Conservation (phyloP, 2,113 vertebrate species). For the Caranx ignobilis region DNA sequence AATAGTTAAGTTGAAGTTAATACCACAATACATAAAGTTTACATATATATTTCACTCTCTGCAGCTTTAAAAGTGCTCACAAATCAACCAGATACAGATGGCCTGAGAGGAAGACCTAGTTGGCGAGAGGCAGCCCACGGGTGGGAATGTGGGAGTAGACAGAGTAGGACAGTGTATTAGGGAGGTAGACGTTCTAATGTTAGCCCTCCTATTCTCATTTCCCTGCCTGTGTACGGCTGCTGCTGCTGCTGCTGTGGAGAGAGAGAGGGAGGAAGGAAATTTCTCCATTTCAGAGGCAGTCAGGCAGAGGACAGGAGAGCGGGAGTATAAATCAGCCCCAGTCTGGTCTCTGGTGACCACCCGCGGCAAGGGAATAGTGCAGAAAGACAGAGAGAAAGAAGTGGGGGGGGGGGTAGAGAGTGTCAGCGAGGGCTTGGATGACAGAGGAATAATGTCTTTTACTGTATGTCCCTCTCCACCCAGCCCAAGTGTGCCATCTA, state of each 20-base stretch:
- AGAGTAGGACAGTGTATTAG: conserved; percentile 63
- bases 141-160: conserved; percentile 41
- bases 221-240: conserved; percentile 41
- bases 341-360: conserved; percentile 88
- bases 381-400: conserved; percentile 65
- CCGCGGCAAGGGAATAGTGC: conserved; percentile 88
- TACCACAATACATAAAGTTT: neutral
- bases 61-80: conserved; percentile 1
- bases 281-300: conserved; percentile 88
- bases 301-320: conserved; percentile 90
- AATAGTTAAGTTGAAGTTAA: neutral
- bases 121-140: conserved; percentile 26
- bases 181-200: conserved; percentile 66
- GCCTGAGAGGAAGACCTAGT: conserved; percentile 51
- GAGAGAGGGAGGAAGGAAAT: conserved; percentile 72
- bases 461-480: conserved; percentile 85
- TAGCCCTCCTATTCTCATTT: conserved; percentile 63
- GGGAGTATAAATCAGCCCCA: conserved; percentile 94
- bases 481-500: conserved; percentile 58
- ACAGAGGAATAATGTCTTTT: conserved; percentile 91
- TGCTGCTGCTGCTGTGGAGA: conserved; percentile 27
- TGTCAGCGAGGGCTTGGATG: conserved; percentile 76
- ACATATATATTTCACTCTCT: neutral
- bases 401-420: conserved; percentile 24
- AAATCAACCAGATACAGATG: conserved; percentile 16